Base-by-base conservation (phyloP, 2,113 vertebrate genomes). In the Centropus bengalensis region DNA sequence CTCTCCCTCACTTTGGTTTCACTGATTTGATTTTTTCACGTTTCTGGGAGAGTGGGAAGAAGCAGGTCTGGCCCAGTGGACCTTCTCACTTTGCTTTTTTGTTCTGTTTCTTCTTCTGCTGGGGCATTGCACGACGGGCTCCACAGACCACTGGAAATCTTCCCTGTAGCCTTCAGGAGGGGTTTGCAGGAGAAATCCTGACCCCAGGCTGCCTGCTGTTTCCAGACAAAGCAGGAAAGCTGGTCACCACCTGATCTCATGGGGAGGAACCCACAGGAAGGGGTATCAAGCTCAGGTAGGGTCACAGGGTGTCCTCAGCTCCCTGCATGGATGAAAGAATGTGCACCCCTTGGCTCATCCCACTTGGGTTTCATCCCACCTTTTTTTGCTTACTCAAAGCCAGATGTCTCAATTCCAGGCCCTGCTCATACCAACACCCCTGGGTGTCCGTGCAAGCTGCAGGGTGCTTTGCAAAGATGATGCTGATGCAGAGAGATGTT, bases 221-320 rank as follows among this genome's bases (percentile, higher is more conserved):
- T 82, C 62, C 45, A 32, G 42, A 40, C 1, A 1, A 58, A 63
- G 30, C 4, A 8, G 23, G 8, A 58, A 66, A 80, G 21, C 9
- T 5, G 3, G 9, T 36, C 15, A 47, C 10, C 13, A 45, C 4
- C 12, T 1, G 1, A 10, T 85, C 15, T 40, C 20, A 12, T 10
- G 2, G 8, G 5, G 14, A 82, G 14, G 5, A 12, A 33, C 9
- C 6, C 19, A 30, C 3, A 1, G 14, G 13, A 52, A 78, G 20
- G 11, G 20, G 5, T 40, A 47, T 0, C 3, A 2, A 56, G 52
- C 30, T 51, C 10, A n/a, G 36, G 6, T 3, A 2, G 8, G 12
- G 5, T 2, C 16, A 2, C 0, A 0, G 27, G 4, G 19, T 8
- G 24, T 11, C 8, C 26, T 21, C 26, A 1, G 17, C 7, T 38